A percentile compares a stretch with the other conserved stretches of the same genome.
phyloP scores from a whole-genome alignment of 2,888 invertebrate species.

The Aporophyla lueneburgensis region DNA sequence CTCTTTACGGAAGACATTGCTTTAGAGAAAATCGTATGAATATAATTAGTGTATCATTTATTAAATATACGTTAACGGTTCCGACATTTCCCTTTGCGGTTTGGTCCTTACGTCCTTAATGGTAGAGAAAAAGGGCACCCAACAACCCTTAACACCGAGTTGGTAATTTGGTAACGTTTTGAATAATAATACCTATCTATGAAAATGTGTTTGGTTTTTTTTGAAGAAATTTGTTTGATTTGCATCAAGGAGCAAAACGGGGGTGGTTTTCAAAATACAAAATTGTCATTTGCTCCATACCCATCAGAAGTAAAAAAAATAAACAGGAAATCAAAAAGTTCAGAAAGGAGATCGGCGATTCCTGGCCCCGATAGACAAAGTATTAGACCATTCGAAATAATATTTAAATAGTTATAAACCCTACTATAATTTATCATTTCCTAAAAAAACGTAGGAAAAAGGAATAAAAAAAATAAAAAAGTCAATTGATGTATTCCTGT shows the following conservation, averaged over 20 bases:
- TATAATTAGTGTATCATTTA: slow-evolving; percentile 50
- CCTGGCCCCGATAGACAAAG: too few relatives aligned
- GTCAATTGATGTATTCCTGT: too few relatives aligned
- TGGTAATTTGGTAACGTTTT: slow-evolving; percentile 25
- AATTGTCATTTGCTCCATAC: background rate
- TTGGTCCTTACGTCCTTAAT: slow-evolving; percentile 7
- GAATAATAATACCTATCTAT: slow-evolving; percentile 10
- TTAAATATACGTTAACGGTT: slow-evolving; percentile 30
- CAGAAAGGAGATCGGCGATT: background rate
- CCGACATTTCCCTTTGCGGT: slow-evolving; percentile 30
- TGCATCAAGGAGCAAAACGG: background rate
- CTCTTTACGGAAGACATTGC: slow-evolving; percentile 74
- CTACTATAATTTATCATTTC: too few relatives aligned
- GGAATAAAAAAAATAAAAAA: too few relatives aligned
- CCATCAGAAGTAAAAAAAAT: background rate
- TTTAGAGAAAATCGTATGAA: slow-evolving; percentile 58
- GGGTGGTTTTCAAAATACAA: background rate
- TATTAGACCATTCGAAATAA: too few relatives aligned
- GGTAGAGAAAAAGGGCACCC: slow-evolving; percentile 17
- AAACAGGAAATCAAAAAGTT: background rate
- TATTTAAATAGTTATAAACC: too few relatives aligned
- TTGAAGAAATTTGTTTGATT: slow-evolving; percentile 5
- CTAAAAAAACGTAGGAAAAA: too few relatives aligned
- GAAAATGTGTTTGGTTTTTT: background rate
- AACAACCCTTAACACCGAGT: slow-evolving; percentile 7